phyloP scores from a whole-genome alignment of 2,888 invertebrate species.

The Andrena dorsata region DNA sequence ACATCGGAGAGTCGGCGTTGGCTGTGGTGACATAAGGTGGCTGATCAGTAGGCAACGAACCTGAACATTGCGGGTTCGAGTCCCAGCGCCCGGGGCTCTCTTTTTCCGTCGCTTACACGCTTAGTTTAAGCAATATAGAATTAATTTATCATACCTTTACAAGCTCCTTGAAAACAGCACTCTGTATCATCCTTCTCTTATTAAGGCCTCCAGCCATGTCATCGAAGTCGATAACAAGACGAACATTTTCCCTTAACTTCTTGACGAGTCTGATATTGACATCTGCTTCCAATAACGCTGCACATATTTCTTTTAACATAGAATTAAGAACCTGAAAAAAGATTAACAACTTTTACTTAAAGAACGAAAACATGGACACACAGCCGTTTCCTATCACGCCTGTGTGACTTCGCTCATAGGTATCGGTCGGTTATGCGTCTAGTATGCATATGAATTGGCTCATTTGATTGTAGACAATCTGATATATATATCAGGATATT shows the following conservation, averaged over 20 bases:
- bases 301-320: constrained; percentile 99
- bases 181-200: constrained; percentile 99
- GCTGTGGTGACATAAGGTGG: no score
- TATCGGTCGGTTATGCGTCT: no score
- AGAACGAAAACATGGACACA: neutral
- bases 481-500: no score
- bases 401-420: no score
- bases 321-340: constrained; percentile 94
- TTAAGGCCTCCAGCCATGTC: constrained; percentile 99
- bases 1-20: no score
- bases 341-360: constrained; percentile 24
- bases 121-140: neutral
- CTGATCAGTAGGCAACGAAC: no score
- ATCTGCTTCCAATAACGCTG: constrained; percentile 98
- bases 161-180: constrained; percentile 98
- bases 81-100: no score
- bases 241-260: constrained; percentile 98
- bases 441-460: no score
- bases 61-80: no score
- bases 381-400: no score
- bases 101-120: neutral
- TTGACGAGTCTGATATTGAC: constrained; percentile 98
- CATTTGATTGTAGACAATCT: no score
- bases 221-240: constrained; percentile 98
- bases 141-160: constrained; percentile 90